Evolutionary conservation across 2,888 invertebrate species (phyloP), one percentile per base, ranked within the genome.

Genomic region (Melanophora roralis): DNA sequence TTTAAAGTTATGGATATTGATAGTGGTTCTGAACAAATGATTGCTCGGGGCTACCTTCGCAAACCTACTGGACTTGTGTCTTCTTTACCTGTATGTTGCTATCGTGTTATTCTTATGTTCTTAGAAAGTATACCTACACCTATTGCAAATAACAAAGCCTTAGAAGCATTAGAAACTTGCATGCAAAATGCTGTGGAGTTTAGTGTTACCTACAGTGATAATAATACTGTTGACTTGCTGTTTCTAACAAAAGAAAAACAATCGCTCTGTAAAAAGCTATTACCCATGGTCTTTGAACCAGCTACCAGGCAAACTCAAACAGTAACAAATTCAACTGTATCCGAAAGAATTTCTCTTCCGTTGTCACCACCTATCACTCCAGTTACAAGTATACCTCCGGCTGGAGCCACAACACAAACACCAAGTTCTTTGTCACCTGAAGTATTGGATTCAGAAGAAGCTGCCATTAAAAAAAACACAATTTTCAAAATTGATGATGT

Each of bases 241-340:
- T 72, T 83, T 19, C 81, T 81, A 6, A 82, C 81, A 1, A 65
- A 80, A 12, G 82, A 82, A 14, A 77, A 78, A 4, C 83, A 83
- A 40, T 84, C 84, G 0, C 72, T 85, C 9, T 84, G 84, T 43
- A 85, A 84, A 53, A 80, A 83, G 38, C 38, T 85, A 1, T 57
- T 85, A 14, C 84, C 85, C 5, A 73, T 84, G 78, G 73, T 85
- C 0, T 84, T 84, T 45, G 84, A 85, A 73, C 78, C 81, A 36
- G 43, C 64, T 38, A 32, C 49, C 21, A 47, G 67, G 0, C 7
- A 19, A 32, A 19, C n/a, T 2, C 16, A 34, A 2, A 16, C 7
- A 9, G 8, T 32, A 7, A 3, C 55, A 32, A 0, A 21, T 7
- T 45, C 68, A 14, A 45, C 11, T 32, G 19, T 40, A 0, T 16